Evolutionary conservation across 2,113 vertebrate genomes (phyloP).

Genomic region (Corapipo altera): DNA sequence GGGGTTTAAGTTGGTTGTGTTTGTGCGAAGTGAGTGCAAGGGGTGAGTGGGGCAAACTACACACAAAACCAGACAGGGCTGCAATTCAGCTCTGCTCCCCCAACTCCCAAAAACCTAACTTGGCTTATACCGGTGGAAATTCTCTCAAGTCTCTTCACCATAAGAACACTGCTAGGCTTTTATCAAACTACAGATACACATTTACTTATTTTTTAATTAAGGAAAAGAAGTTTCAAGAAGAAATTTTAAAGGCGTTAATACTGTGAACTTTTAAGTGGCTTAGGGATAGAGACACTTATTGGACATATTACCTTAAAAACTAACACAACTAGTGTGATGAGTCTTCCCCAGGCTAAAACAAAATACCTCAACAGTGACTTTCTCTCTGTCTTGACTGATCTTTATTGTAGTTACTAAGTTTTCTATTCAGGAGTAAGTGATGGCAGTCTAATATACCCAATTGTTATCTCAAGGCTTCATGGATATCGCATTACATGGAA

Average conservation of each 20-base stretch:
- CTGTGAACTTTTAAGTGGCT: neutral
- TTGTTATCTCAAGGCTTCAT: neutral
- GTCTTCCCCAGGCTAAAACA: neutral
- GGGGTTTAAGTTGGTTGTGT: neutral
- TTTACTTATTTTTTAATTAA: neutral
- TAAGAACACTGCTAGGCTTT: neutral
- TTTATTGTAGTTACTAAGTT: neutral
- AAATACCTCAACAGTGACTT: neutral
- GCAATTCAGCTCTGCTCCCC: neutral
- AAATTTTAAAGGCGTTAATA: neutral
- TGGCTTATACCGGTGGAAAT: neutral
- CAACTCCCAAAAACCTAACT: neutral
- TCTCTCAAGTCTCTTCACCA: neutral
- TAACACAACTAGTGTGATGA: neutral
- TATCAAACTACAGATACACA: neutral
- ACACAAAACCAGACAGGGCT: neutral
- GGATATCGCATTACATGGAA: neutral
- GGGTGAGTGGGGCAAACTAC: neutral
- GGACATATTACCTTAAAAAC: neutral
- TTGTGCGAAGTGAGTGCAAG: neutral
- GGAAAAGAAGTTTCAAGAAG: neutral
- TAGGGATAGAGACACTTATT: neutral
- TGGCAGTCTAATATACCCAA: neutral
- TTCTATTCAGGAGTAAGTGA: neutral
- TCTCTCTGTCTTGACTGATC: neutral